Base-by-base conservation (phyloP, 2,113 vertebrate species). In the Melanerpes aurifrons region DNA sequence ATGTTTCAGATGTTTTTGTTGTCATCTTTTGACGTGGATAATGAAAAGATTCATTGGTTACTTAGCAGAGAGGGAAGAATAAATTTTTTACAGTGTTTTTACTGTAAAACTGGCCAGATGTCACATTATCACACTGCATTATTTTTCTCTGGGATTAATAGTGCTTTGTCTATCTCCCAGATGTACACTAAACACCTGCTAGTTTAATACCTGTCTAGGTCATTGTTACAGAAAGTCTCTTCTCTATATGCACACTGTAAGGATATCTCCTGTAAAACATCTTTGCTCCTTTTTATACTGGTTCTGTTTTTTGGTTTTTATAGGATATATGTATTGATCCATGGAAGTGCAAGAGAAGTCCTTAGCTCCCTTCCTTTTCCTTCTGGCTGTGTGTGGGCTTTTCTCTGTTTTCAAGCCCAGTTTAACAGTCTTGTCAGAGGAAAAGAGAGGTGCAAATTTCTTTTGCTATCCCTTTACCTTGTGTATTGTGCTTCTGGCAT, bases 131-230 rank as follows among this genome's bases (percentile, higher is more conserved):
- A 70, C 0, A 2, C 70, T 77, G 81, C 35, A 56, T 93, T 97
- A 71, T 95, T 92, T 89, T 94, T 85, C 82, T 90, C 91, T 43
- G 82, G 89, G 93, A 97, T 94, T 95, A 92, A 56, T 69, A 59
- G 62, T 91, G 66, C 87, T 95, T 96, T 95, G 73, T 95, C 91
- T 91, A 89, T 87, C 79, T 92, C 87, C 72, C 93, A 95, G 84
- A 91, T 96, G 73, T 19, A 59, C 79, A 62, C 1, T 67, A 35
- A 82, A 86, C 91, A 93, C 92, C 85, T 90, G 93, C 69, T 81
- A 78, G 54, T 72, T 83, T 91, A 85, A 54, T 92, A 72, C 72
- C 85, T 90, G 84, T 81, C 91, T 89, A 91, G 90, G 93, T 92
- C 92, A 95, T 35, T 80, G 54, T 68, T 85, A 16, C 3, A 58